Conservation (phyloP, 64 coral and sea anemone species). For the Pachyseris speciosa region DNA sequence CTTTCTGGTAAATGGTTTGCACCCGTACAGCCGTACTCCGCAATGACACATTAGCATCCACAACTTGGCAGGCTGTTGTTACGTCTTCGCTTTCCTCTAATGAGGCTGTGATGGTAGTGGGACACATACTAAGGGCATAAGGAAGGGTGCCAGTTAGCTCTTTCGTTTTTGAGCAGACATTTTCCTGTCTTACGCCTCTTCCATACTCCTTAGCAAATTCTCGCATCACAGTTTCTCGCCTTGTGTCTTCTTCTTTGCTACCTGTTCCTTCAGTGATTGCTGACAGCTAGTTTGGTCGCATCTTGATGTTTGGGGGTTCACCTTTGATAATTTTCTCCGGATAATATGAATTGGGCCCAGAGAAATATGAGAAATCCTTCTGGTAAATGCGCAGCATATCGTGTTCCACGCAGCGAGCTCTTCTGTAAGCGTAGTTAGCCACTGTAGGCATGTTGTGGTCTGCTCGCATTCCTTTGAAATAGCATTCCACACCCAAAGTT, state of each 20-base stretch:
- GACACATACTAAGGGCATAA: constrained; percentile 41
- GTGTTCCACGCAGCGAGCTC: constrained; percentile 7
- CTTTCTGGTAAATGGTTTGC: background rate
- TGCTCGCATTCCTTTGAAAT: constrained; percentile 78
- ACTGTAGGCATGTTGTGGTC: constrained; percentile 74
- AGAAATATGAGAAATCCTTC: constrained; percentile 44
- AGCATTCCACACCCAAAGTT: constrained; percentile 58
- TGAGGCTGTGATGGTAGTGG: constrained; percentile 17
- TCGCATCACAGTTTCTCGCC: constrained; percentile 29
- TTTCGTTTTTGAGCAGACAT: constrained; percentile 16
- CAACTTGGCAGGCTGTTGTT: background rate
- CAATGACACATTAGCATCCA: background rate
- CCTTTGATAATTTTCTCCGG: constrained; percentile 51
- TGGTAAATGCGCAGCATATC: constrained; percentile 20
- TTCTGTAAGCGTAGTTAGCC: constrained; percentile 43
- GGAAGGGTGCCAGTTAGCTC: constrained; percentile 56
- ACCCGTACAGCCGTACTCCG: background rate
- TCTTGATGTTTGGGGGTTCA: constrained; percentile 15
- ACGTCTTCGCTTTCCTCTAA: background rate
- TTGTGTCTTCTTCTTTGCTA: background rate
- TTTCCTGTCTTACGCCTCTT: background rate
- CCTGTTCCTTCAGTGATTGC: constrained; percentile 26
- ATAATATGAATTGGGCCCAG: constrained; percentile 45
- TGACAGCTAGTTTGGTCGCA: background rate
- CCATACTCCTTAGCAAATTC: constrained; percentile 30